Base-by-base conservation (phyloP, 2,113 vertebrate species). In the Paraplagusia blochii region DNA sequence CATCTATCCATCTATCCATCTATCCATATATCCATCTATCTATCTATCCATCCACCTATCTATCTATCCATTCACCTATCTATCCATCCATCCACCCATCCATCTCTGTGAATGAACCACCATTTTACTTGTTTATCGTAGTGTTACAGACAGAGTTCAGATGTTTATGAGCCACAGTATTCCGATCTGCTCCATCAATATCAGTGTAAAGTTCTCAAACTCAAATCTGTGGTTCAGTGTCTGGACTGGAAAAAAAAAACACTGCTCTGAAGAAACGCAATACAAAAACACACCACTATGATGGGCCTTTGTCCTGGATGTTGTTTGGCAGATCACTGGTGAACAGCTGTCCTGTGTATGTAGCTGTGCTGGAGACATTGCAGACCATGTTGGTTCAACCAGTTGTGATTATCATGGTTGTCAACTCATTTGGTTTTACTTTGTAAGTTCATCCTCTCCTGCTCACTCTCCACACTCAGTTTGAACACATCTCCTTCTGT, bases 401-500 rank as follows among this genome's bases (percentile, higher is more conserved):
- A 16, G 9, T 29, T 17, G 0, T 35, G 34, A 52, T 66, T 36
- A 36, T 36, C n/a, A 19, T 44, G 56, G 40, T 13, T 11, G 9
- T 47, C 44, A 42, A 17, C 12, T 29, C 7, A 22, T 4, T 4
- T 9, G 15, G 16, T 15, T 19, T 53, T 9, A 34, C 17, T 58
- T 58, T 63, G 15, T 22, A 58, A 53, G 8, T 5, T 19, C 10
- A 29, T 15, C 9, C 56, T 58, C 11, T 0, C 35, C 11, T 50
- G 48, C 10, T 40, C 39, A 39, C 19, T 22, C 54, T 66, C 52
- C 35, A 15, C 17, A 39, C 17, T 13, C 11, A 43, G 19, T 53
- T 38, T 49, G 52, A 8, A 16, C 16, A 50, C 55, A 17, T 11
- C 39, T 51, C 57, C 6, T 44, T n/a, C 29, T 58, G 49, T 34